Conservation (phyloP, 2,113 vertebrate species). For the Silurus meridionalis region DNA sequence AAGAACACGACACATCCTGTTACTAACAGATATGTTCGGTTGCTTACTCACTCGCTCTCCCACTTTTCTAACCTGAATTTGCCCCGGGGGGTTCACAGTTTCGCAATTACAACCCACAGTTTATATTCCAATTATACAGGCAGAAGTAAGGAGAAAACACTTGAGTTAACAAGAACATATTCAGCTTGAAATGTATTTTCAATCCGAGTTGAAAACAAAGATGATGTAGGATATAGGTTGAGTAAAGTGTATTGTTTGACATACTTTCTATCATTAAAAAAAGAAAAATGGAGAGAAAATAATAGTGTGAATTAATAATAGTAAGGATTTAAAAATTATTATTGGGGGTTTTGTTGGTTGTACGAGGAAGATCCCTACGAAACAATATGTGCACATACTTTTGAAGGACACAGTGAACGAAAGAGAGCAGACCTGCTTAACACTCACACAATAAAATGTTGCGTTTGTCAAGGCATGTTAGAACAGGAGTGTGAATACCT, state of each 20-base stretch:
- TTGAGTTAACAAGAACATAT: background rate
- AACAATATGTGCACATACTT: background rate
- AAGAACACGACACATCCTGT: conserved; percentile 41
- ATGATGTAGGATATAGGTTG: background rate
- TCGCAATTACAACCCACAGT: conserved; percentile 18
- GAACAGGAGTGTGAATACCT: conserved; percentile 61
- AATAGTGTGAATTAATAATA: too few relatives aligned
- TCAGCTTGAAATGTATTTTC: background rate
- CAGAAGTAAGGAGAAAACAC: background rate
- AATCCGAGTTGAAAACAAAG: background rate
- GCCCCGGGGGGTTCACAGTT: background rate
- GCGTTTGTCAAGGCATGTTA: conserved; percentile 61
- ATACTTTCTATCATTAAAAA: background rate
- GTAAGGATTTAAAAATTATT: background rate
- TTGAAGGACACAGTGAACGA: background rate
- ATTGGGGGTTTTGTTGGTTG: background rate
- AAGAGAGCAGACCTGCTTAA: conserved; percentile 1
- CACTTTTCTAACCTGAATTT: conserved; percentile 14
- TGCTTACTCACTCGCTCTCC: conserved; percentile 35
- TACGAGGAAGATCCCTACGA: too few relatives aligned
- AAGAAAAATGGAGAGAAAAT: background rate
- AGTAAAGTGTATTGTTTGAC: background rate
- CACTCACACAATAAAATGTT: conserved; percentile 54
- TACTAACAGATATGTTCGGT: conserved; percentile 44
- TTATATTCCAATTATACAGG: conserved; percentile 17